Base-by-base conservation (phyloP, 2,797 vertebrate species). In the Morus bassanus region DNA sequence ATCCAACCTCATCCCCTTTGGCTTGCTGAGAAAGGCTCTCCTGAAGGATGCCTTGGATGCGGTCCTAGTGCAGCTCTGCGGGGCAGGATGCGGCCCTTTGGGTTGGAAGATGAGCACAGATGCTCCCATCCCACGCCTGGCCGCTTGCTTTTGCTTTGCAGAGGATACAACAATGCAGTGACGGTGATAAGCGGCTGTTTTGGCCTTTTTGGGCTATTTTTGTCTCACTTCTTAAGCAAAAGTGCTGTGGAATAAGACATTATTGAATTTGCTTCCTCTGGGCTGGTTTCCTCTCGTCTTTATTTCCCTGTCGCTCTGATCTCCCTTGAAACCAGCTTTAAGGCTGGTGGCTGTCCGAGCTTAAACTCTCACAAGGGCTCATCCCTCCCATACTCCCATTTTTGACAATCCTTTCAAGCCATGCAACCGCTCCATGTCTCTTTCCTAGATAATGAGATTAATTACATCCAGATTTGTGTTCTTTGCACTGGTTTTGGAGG, bases 361-460 rank as follows among this genome's bases (percentile, higher is more conserved):
- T 91, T 63, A 69, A 82, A 73, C 85, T 79, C 89, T 69, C 63
- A 69, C 81, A 25, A 33, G 45, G 72, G 75, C 63, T 96, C 16
- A 91, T 91, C 82, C 85, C 39, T 16, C 53, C 48, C 2, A 0
- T 23, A 14, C 30, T 89, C 83, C 54, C 4, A 2, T 28, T 93
- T 82, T 23, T 94, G 92, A 79, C 92, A 92, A 4, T 28, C 31
- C 39, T 70, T 91, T 85, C 5, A 92, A 86, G 81, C n/a, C 57
- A 67, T 17, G 3, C 35, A 77, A 14, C 53, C 2, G 21, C 59
- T 85, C 76, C 3, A 1, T 1, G 1, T 18, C 78, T 80, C 51
- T 59, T 72, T 67, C 48, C 87, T 10, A 19, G 68, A 92, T 85
- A 93, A 95, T 90, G 85, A 82, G 94, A 94, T 97, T 96, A 92